Evolutionary conservation across 1,140 invertebrate genomes (phyloP).

Genomic region (Drosophila melanica): DNA sequence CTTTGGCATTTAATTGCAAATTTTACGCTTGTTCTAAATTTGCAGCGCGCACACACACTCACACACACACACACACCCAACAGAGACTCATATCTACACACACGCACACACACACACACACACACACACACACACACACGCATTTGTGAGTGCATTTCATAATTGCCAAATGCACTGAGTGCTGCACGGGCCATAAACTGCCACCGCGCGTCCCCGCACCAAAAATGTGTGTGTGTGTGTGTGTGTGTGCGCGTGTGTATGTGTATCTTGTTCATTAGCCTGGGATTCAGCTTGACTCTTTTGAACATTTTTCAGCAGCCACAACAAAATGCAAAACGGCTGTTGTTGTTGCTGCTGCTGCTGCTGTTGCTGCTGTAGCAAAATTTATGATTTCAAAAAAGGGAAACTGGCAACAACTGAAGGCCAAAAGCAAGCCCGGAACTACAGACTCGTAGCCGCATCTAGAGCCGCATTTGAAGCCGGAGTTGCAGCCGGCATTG

Average conservation of each 20-base stretch:
- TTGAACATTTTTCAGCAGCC: conserved; percentile 52
- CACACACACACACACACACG: not conserved
- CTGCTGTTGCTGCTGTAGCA: conserved; percentile 13
- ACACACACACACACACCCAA: not conserved
- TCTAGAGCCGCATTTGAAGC: conserved; percentile 5
- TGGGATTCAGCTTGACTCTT: conserved; percentile 20
- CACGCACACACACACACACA: not conserved
- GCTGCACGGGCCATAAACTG: conserved; percentile 40
- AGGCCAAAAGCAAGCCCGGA: conserved; percentile 19
- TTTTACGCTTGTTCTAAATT: conserved; percentile 74
- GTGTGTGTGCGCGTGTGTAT: conserved; percentile 4
- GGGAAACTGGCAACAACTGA: conserved; percentile 19
- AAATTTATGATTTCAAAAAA: conserved; percentile 43
- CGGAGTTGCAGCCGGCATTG: not conserved
- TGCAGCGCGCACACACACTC: conserved; percentile 29
- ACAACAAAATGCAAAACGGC: conserved; percentile 51
- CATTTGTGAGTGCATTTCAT: conserved; percentile 54
- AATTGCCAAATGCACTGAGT: conserved; percentile 72
- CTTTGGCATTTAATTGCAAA: conserved; percentile 72
- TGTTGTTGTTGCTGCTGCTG: conserved; percentile 24
- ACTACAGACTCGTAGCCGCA: not conserved
- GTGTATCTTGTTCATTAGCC: conserved; percentile 64
- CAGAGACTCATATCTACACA: not conserved
- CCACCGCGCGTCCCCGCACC: not conserved
- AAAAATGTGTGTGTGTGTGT: conserved; percentile 14